Evolutionary conservation across 2,888 invertebrate species (phyloP).

Genomic region (Diaprepes abbreviatus): DNA sequence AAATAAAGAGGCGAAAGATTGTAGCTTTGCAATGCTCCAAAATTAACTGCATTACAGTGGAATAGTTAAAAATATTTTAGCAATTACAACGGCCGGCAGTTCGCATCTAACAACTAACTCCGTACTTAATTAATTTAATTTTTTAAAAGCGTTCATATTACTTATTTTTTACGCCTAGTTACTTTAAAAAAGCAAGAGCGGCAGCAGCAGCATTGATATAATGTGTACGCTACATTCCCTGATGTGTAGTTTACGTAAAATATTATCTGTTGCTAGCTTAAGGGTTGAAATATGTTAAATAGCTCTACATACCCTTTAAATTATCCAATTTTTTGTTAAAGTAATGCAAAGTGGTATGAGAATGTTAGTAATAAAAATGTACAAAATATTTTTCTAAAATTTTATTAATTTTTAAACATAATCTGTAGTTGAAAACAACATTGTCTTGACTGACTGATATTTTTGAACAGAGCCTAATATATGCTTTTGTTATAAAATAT

Average conservation of each 20-base stretch:
- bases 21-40: too few relatives aligned
- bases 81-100: slow-evolving; percentile 26
- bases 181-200: slow-evolving; percentile 23
- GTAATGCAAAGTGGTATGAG: background rate
- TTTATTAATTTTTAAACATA: too few relatives aligned
- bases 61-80: slow-evolving; percentile 33
- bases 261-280: slow-evolving; percentile 19
- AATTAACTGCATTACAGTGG: slow-evolving; percentile 29
- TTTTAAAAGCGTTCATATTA: slow-evolving; percentile 36
- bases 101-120: background rate
- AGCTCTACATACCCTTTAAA: slow-evolving; percentile 23
- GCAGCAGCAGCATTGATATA: slow-evolving; percentile 1
- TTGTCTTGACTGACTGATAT: too few relatives aligned
- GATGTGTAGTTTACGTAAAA: slow-evolving; percentile 23
- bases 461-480: too few relatives aligned
- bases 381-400: too few relatives aligned
- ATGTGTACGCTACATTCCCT: slow-evolving; percentile 24
- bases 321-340: background rate
- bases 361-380: too few relatives aligned
- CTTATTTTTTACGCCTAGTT: slow-evolving; percentile 30
- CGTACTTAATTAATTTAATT: slow-evolving; percentile 25
- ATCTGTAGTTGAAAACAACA: too few relatives aligned
- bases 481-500: too few relatives aligned
- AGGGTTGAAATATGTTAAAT: slow-evolving; percentile 20
- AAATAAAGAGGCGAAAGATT: too few relatives aligned